Conservation (phyloP, 2,888 invertebrate genomes). For the Cataglyphis albicans region DNA sequence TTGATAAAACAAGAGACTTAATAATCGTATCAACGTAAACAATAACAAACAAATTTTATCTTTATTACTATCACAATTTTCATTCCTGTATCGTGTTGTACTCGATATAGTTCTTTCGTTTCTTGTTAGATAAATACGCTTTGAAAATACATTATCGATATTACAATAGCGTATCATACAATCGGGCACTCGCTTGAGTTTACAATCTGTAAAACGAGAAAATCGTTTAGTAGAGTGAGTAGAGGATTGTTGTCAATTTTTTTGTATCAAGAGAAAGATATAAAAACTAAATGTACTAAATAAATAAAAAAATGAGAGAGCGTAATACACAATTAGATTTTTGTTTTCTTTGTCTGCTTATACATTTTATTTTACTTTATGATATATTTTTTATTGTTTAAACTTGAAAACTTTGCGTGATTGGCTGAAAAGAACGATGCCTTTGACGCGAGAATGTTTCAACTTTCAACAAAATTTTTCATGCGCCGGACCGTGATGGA, state of each 20-base stretch:
- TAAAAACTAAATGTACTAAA: neutral
- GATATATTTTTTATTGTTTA: neutral
- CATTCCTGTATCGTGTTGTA: slow-evolving; percentile 10
- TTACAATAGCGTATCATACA: neutral
- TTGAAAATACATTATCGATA: slow-evolving; percentile 44
- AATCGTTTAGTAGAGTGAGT: neutral
- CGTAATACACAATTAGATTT: neutral
- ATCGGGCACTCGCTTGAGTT: neutral
- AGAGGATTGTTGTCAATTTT: neutral
- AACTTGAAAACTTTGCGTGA: neutral
- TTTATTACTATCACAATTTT: slow-evolving; percentile 7
- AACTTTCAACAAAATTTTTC: slow-evolving; percentile 2
- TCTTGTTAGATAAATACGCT: slow-evolving; percentile 25
- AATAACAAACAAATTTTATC: slow-evolving; percentile 8
- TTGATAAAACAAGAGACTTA: slow-evolving; percentile 6
- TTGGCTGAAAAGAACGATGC: neutral
- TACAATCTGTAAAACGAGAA: neutral
- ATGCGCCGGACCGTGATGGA: slow-evolving; percentile 33
- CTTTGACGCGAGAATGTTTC: neutral
- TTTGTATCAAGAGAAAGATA: neutral
- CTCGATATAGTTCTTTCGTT: neutral
- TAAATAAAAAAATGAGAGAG: neutral
- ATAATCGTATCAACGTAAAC: slow-evolving; percentile 12
- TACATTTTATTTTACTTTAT: neutral
- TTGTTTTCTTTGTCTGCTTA: neutral